phyloP scores from a whole-genome alignment of 2,888 invertebrate genomes.

The Lagria hirta region DNA sequence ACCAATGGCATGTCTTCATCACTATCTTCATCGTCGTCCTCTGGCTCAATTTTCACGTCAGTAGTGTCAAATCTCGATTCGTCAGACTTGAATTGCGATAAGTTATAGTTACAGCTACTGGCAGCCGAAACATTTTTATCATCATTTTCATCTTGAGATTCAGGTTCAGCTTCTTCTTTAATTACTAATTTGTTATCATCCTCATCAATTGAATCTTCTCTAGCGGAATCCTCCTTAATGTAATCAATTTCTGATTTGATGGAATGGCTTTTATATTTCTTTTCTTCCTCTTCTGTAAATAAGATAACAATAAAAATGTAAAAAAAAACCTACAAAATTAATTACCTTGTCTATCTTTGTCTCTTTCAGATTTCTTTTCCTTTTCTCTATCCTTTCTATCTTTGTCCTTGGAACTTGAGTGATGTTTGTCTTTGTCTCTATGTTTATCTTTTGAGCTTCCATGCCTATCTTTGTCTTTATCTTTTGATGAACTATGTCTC shows the following conservation, averaged over 20 bases:
- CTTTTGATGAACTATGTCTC: constrained; percentile 32
- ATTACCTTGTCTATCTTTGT: constrained; percentile 40
- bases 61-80: constrained; percentile 52
- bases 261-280: constrained; percentile 11
- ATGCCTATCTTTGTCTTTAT: constrained; percentile 52
- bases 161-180: constrained; percentile 46
- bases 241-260: constrained; percentile 11
- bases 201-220: constrained; percentile 49
- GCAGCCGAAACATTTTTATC: constrained; percentile 58
- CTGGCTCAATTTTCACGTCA: constrained; percentile 40
- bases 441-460: constrained; percentile 53
- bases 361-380: constrained; percentile 37
- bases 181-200: constrained; percentile 52
- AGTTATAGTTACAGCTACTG: constrained; percentile 72
- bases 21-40: constrained; percentile 53
- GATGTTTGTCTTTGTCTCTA: constrained; percentile 42
- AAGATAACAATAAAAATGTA: constrained; percentile 22
- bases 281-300: constrained; percentile 19
- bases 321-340: constrained; percentile 9
- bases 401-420: constrained; percentile 57
- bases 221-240: constrained; percentile 34
- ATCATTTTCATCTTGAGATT: constrained; percentile 42
- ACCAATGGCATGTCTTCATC: constrained; percentile 79
- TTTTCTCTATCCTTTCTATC: constrained; percentile 57
- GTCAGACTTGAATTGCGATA: constrained; percentile 65